Conservation (phyloP, 2,888 invertebrate species). For the Chirona hameri region DNA sequence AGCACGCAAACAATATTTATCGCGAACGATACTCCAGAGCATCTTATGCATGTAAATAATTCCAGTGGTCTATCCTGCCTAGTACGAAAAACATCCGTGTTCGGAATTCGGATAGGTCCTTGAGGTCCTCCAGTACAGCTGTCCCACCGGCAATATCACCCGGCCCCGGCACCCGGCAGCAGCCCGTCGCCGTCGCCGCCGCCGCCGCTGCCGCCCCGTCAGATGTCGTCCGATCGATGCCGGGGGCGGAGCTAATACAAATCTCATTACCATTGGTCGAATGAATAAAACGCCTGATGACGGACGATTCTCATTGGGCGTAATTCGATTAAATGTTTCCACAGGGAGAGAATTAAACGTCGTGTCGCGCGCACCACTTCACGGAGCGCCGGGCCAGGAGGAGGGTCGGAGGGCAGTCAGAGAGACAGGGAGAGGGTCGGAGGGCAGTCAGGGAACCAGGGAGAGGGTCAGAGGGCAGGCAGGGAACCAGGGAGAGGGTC, state of each 20-base stretch:
- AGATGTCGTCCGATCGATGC: slow-evolving; percentile 13
- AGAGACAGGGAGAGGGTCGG: background rate
- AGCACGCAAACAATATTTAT: too few relatives aligned
- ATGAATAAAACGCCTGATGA: slow-evolving; percentile 28
- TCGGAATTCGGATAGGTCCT: too few relatives aligned
- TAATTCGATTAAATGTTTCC: slow-evolving; percentile 29
- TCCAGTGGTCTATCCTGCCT: too few relatives aligned
- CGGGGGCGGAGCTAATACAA: slow-evolving; percentile 25
- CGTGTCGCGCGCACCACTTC: background rate
- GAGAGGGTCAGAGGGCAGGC: background rate
- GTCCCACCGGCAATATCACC: too few relatives aligned
- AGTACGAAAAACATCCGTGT: too few relatives aligned
- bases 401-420: background rate
- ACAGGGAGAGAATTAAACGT: slow-evolving; percentile 2
- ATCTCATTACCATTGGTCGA: slow-evolving; percentile 29
- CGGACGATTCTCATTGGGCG: slow-evolving; percentile 24
- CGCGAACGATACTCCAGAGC: too few relatives aligned
- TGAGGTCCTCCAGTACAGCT: too few relatives aligned
- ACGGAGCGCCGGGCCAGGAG: background rate
- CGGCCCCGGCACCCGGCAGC: too few relatives aligned
- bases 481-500: background rate
- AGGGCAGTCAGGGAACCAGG: background rate
- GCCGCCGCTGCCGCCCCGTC: slow-evolving; percentile 8
- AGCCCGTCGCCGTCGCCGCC: too few relatives aligned
- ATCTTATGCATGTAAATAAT: too few relatives aligned